Conservation (phyloP, 2,888 invertebrate species). For the Eumacrocentrus americanus region DNA sequence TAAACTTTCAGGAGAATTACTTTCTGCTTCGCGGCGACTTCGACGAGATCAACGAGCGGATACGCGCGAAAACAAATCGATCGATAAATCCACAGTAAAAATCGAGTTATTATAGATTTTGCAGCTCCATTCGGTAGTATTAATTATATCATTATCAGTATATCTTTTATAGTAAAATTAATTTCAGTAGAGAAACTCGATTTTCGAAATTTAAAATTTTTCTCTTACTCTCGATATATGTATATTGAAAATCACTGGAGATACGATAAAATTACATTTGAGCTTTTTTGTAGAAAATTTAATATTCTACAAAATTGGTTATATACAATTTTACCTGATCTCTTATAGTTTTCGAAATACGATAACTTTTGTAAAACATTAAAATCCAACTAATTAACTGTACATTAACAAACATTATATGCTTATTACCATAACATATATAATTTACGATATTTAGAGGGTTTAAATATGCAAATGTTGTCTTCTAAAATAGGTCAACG, state of each 20-base stretch:
- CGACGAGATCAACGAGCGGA: background rate
- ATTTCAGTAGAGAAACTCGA: background rate
- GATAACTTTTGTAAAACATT: no score
- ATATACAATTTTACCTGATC: no score
- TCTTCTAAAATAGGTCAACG: slow-evolving; percentile 2
- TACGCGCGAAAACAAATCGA: background rate
- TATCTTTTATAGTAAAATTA: background rate
- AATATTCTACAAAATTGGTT: background rate
- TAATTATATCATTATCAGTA: background rate
- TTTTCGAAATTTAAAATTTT: no score
- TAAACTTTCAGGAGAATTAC: slow-evolving; percentile 12
- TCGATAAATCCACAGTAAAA: background rate
- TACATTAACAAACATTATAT: no score
- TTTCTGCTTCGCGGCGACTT: background rate
- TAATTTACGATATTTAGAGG: no score
- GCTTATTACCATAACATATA: no score
- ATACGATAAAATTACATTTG: no score
- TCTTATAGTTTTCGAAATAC: no score
- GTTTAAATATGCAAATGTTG: background rate
- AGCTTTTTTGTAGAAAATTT: no score
- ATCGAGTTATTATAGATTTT: background rate
- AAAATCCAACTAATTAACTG: no score
- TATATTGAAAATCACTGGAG: no score
- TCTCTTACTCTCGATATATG: no score
- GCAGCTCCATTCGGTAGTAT: background rate